A percentile compares a stretch with the other conserved stretches of the same genome.
Evolutionary conservation across 1,140 invertebrate genomes (phyloP).

Genomic region (Sitobion miscanthi): DNA sequence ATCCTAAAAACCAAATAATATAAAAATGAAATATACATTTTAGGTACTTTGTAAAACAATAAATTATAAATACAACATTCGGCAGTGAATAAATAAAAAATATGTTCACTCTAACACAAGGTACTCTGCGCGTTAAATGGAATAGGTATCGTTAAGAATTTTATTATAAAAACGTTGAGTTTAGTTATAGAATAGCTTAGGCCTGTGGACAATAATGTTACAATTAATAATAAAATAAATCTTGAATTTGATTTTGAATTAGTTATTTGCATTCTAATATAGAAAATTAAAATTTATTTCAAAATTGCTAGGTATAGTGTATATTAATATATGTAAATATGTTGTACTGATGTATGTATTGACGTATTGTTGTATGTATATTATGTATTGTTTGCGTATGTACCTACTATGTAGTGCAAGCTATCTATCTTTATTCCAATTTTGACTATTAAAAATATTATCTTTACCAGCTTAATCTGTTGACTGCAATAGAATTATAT

Average conservation of each 20-base stretch:
- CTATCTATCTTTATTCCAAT: background rate
- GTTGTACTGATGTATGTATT: background rate
- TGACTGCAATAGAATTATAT: background rate
- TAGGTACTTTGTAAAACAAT: background rate
- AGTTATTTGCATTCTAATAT: background rate
- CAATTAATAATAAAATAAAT: background rate
- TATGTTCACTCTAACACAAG: background rate
- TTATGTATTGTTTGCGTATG: background rate
- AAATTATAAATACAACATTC: background rate
- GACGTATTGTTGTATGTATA: background rate
- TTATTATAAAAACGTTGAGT: background rate
- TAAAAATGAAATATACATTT: background rate
- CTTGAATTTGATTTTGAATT: background rate
- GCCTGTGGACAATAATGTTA: background rate
- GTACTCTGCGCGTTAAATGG: background rate
- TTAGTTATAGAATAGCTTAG: background rate
- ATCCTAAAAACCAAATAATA: background rate
- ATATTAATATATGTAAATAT: background rate
- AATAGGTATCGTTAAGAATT: background rate
- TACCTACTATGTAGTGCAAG: background rate
- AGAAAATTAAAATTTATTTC: background rate
- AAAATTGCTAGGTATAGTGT: background rate
- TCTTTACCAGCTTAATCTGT: no score
- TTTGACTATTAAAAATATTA: background rate
- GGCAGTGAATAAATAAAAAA: background rate